Base-by-base conservation (phyloP, 1,140 invertebrate species). In the Brachionus calyciflorus region DNA sequence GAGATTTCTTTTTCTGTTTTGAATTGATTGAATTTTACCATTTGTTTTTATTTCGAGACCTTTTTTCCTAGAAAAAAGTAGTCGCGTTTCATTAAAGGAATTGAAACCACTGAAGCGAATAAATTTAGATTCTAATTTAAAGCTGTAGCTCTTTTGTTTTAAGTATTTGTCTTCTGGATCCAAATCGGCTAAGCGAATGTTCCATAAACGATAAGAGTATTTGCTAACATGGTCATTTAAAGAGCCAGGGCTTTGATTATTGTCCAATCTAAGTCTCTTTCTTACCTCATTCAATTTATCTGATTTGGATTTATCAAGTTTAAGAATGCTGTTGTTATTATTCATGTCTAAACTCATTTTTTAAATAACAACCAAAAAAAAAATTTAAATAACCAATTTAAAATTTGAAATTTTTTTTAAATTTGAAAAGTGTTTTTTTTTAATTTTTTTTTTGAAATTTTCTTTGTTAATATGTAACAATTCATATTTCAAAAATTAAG, bases 111-210 rank as follows among this genome's bases (percentile, higher is more conserved):
- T 65, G 24, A 65, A 65, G 40, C 60, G 60, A 44, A 65, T 44
- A 65, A 65, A 65, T 65, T 65, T 65, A 10, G 60, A 37, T 1
- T 65, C 60, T n/a, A 65, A 26, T 26, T 65, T 65, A 41, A 65
- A 65, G 14, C 30, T 65, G 10, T 44, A 65, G 24, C 37, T 44
- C 44, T 26, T 65, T 14, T 65, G 60, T 4, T 24, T 19, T 6
- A 65, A 24, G 24, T 65, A 65, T 65, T 65, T 65, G 10, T 65
- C 60, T 65, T 65, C 60, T 14, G 60, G 26, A 65, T 65, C 60
- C 1, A 65, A 37, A 65, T 65, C 60, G 44, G 37, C 7, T 19
- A 44, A 14, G 41, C 21, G 6, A 10, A 65, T 65, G 19, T 65
- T 65, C 60, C 60, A 65, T 24, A 65, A 44, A 1, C 40, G 33